Evolutionary conservation across 2,113 vertebrate species (phyloP).

Genomic region (Orientallactaga bullata): DNA sequence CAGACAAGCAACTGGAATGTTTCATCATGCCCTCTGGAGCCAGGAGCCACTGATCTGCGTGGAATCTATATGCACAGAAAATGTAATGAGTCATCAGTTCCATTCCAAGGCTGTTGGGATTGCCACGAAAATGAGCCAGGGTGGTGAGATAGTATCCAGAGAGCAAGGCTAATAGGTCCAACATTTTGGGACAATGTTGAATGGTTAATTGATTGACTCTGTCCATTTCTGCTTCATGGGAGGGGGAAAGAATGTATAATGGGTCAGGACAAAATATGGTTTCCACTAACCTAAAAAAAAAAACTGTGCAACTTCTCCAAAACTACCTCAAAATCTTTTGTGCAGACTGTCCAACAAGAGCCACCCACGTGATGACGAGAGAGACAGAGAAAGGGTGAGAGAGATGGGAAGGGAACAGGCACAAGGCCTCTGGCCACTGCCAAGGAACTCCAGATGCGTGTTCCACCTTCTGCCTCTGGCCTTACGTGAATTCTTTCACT

Average conservation of each 20-base stretch:
- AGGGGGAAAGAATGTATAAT: neutral
- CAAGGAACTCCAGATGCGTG: too few species aligned
- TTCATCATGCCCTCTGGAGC: neutral
- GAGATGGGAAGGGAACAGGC: too few species aligned
- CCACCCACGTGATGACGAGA: too few species aligned
- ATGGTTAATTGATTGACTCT: neutral
- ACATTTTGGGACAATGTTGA: neutral
- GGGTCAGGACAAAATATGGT: neutral
- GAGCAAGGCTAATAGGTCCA: neutral
- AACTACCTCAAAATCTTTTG: neutral
- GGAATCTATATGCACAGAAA: neutral
- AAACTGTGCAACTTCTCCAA: neutral
- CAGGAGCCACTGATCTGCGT: neutral
- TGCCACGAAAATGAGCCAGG: neutral
- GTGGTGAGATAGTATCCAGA: neutral
- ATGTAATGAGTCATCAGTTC: neutral
- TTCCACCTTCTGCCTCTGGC: neutral
- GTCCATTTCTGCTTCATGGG: neutral
- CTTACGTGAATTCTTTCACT: neutral
- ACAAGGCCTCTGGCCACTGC: too few species aligned
- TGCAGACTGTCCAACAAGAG: neutral
- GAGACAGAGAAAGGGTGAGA: too few species aligned
- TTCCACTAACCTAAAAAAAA: neutral
- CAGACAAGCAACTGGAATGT: constrained; percentile 34
- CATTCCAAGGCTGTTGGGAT: neutral